phyloP scores from a whole-genome alignment of 2,888 invertebrate species.

The Netelia fuscicornis region DNA sequence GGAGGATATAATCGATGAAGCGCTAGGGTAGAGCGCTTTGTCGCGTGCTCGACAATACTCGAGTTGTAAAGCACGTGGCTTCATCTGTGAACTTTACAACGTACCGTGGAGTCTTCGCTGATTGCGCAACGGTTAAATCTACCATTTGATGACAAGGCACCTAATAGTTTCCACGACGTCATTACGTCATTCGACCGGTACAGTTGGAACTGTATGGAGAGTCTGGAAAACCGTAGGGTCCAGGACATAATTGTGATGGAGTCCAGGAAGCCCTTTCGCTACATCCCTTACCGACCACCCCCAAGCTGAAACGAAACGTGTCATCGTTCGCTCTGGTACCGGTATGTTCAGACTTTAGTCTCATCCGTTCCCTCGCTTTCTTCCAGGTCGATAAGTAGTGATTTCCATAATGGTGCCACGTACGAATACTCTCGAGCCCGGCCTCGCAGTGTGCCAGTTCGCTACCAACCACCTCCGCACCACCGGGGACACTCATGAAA shows the following conservation, averaged over 20 bases:
- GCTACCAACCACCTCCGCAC: constrained; percentile 28
- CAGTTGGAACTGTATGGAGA: constrained; percentile 20
- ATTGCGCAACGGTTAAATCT: not conserved
- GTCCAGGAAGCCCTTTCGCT: too few relatives aligned
- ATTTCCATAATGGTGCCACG: constrained; percentile 79
- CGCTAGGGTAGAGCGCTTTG: constrained; percentile 51
- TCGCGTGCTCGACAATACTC: constrained; percentile 56
- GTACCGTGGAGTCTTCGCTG: not conserved
- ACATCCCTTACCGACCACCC: too few relatives aligned
- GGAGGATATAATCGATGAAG: constrained; percentile 61
- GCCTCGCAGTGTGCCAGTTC: constrained; percentile 38
- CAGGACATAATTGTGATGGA: not conserved
- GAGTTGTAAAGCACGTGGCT: constrained; percentile 24
- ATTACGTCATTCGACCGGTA: constrained; percentile 4
- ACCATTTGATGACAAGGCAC: not conserved
- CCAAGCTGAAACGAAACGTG: constrained; percentile 48
- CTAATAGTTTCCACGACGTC: not conserved
- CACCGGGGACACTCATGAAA: constrained; percentile 49
- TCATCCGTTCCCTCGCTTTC: constrained; percentile 54
- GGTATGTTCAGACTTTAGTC: constrained; percentile 44
- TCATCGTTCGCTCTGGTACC: constrained; percentile 25
- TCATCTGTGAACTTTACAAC: constrained; percentile 19
- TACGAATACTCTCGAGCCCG: constrained; percentile 65
- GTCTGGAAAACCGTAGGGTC: not conserved
- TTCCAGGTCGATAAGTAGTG: constrained; percentile 76